These are phyloP conservation scores for Leptinotarsa lineolata DNA, from an alignment of 1,140 invertebrate genomes.

Conservation along the genomic window DNA sequence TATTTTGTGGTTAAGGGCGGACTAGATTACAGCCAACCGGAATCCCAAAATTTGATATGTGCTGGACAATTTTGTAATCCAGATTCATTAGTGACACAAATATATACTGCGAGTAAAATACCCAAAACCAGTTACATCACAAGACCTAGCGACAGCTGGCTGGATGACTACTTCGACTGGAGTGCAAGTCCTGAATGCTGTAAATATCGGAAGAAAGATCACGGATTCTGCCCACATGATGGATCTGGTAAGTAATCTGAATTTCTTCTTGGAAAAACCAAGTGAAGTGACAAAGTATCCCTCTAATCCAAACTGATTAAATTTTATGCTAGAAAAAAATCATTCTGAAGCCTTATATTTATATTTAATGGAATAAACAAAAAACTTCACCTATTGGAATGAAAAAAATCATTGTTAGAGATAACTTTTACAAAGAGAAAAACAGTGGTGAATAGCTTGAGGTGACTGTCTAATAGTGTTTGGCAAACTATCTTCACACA, in stretches of 20 bases:
- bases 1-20: constrained; percentile 93
- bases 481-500: too few relatives aligned
- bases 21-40: constrained; percentile 74
- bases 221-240: constrained; percentile 72
- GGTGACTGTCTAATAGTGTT: too few relatives aligned
- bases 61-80: constrained; percentile 76
- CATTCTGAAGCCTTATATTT: too few relatives aligned
- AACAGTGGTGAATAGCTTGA: too few relatives aligned
- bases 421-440: too few relatives aligned
- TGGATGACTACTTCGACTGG: constrained; percentile 98
- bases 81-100: constrained; percentile 84
- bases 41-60: constrained; percentile 85
- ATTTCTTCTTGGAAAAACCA: constrained; percentile 16
- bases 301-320: too few relatives aligned
- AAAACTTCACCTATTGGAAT: too few relatives aligned
- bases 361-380: too few relatives aligned
- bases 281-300: not conserved
- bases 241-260: constrained; percentile 20
- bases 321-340: too few relatives aligned
- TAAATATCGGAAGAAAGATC: constrained; percentile 61
- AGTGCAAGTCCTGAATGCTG: constrained; percentile 64
- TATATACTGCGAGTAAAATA: constrained; percentile 74
- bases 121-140: constrained; percentile 83
- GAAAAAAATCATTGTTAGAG: too few relatives aligned
- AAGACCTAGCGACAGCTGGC: constrained; percentile 88